Percentiles rank a stretch among this genome's conserved stretches.
These are phyloP conservation scores for Asobara japonica DNA, from an alignment of 1,140 invertebrate species.

Conservation along the genomic window DNA sequence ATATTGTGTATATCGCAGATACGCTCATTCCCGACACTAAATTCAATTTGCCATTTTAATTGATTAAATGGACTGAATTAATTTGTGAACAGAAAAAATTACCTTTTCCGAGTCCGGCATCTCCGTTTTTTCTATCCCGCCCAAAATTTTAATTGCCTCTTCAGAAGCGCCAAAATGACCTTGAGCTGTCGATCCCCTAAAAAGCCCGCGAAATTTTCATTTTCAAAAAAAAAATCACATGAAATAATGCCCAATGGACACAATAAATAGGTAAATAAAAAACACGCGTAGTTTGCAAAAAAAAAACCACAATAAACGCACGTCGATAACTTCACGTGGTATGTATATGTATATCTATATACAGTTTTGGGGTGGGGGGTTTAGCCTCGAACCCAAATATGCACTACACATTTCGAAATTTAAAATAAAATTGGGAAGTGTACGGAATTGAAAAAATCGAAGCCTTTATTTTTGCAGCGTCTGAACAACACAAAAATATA, in stretches of 20 bases:
- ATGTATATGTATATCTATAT: too few relatives aligned
- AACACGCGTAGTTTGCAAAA: neutral
- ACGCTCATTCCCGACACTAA: neutral
- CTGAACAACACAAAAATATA: too few relatives aligned
- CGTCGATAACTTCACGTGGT: constrained; percentile 3
- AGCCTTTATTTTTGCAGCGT: too few relatives aligned
- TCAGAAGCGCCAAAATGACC: neutral
- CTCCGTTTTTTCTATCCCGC: neutral
- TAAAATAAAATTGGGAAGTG: too few relatives aligned
- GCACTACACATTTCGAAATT: too few relatives aligned
- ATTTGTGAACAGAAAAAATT: neutral
- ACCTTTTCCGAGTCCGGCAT: constrained; percentile 2
- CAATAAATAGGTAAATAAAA: constrained; percentile 9
- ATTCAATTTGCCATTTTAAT: neutral
- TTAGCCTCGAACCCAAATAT: too few relatives aligned
- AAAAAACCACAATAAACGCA: neutral
- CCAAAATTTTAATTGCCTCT: neutral
- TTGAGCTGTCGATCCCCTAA: neutral
- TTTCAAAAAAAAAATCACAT: neutral
- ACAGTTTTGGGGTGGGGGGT: too few relatives aligned
- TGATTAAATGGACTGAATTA: neutral
- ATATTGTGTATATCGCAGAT: too few relatives aligned
- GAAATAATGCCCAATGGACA: neutral
- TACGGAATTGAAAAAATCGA: too few relatives aligned
- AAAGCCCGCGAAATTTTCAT: neutral